A percentile compares a stretch with the other conserved stretches of the same genome.
These are phyloP conservation scores for Macaca mulatta DNA, from an alignment of 2,113 vertebrate genomes.

Conservation along the genomic window DNA sequence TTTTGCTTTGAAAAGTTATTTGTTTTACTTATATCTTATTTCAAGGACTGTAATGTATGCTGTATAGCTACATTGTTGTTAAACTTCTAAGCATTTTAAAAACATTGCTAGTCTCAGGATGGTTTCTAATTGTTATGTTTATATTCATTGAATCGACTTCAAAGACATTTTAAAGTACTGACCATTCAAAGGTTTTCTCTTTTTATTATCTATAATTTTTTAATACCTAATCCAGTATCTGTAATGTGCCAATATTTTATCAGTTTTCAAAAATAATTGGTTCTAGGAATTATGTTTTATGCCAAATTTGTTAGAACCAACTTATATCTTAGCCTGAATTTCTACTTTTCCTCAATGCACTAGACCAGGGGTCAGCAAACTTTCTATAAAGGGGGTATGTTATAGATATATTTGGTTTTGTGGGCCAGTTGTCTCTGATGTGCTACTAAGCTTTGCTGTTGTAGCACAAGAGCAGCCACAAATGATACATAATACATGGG, in stretches of 20 bases:
- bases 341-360: background rate
- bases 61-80: background rate
- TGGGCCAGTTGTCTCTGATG: background rate
- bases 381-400: background rate
- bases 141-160: conserved; percentile 15
- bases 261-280: conserved; percentile 29
- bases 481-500: background rate
- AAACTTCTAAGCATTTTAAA: background rate
- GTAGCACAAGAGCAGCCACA: background rate
- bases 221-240: background rate
- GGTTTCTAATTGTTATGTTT: background rate
- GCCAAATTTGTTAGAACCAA: background rate
- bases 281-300: conserved; percentile 31
- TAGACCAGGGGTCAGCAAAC: background rate
- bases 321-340: background rate
- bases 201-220: conserved; percentile 15
- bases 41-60: background rate
- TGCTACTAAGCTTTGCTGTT: background rate
- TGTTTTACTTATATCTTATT: background rate
- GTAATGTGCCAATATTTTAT: conserved; percentile 2
- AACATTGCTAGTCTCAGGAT: background rate
- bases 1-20: conserved; percentile 42
- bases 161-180: conserved; percentile 43
- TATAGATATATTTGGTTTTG: background rate
- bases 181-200: background rate